Conservation (phyloP, 2,113 vertebrate species). For the Psilopogon haemacephalus region DNA sequence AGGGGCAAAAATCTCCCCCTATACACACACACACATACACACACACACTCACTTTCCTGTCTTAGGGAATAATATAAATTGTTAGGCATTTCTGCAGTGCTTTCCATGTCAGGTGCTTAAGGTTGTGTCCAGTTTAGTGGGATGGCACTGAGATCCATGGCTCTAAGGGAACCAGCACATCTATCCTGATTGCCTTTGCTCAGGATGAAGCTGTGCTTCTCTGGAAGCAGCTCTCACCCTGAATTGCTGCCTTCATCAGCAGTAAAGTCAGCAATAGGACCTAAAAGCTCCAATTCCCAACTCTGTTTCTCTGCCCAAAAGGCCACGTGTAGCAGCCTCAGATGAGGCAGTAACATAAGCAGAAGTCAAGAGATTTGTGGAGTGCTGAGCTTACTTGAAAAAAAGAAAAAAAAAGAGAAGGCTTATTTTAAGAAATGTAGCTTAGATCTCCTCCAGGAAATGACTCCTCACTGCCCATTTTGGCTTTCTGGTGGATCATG, state of each 20-base stretch:
- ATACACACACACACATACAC: too few species aligned
- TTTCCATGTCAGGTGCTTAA: not conserved
- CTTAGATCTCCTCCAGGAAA: conserved; percentile 50
- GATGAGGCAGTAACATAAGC: not conserved
- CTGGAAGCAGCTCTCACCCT: not conserved
- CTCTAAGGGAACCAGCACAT: not conserved
- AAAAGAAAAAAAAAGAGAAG: not conserved
- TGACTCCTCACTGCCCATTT: not conserved
- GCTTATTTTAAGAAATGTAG: conserved; percentile 52
- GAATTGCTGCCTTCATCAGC: not conserved
- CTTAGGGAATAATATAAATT: not conserved
- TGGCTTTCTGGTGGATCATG: conserved; percentile 44
- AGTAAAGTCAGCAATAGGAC: not conserved
- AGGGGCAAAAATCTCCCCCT: not conserved
- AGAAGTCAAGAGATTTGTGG: conserved; percentile 4
- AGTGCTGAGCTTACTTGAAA: not conserved
- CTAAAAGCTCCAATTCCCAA: not conserved
- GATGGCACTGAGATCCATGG: not conserved
- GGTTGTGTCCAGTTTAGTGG: not conserved
- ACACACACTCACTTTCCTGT: not conserved
- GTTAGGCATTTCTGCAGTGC: not conserved
- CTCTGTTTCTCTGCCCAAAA: not conserved
- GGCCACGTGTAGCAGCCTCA: not conserved
- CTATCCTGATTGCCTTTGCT: accelerated
- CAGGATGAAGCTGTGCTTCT: not conserved